These are phyloP conservation scores for Trinorchestia longiramus DNA, from an alignment of 1,140 invertebrate species.

Conservation along the genomic window DNA sequence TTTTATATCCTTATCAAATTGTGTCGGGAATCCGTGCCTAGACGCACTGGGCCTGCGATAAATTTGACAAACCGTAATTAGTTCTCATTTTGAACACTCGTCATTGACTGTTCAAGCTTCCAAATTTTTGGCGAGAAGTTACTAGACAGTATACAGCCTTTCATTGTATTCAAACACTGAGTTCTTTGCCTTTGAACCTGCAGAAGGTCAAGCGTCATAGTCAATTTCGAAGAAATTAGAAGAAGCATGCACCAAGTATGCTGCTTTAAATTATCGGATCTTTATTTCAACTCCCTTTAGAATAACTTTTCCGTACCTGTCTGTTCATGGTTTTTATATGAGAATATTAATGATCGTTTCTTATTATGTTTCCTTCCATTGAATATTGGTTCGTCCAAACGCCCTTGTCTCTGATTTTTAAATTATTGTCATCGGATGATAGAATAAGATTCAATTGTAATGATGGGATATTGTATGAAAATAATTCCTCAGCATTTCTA, in stretches of 20 bases:
- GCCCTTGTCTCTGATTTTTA: neutral
- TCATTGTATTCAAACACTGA: neutral
- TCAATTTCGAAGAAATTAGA: neutral
- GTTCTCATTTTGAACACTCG: too few species aligned
- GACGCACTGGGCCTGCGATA: too few species aligned
- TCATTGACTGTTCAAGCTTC: too few species aligned
- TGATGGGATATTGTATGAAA: too few species aligned
- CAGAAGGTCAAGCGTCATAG: neutral
- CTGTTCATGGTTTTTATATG: neutral
- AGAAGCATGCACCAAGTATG: neutral
- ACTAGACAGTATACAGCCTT: neutral
- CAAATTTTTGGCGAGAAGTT: too few species aligned
- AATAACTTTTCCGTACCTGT: neutral
- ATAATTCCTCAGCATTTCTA: too few species aligned
- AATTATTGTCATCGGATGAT: neutral
- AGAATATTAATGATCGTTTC: neutral
- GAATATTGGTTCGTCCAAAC: neutral
- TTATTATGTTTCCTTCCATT: neutral
- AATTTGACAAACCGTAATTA: too few species aligned
- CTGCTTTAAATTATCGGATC: neutral
- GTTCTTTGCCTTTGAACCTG: neutral
- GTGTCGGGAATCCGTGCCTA: too few species aligned
- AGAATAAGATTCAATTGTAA: too few species aligned
- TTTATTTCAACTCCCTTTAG: neutral
- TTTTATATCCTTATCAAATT: too few species aligned